Evolutionary conservation across 1,140 invertebrate genomes (phyloP).

Genomic region (Listronotus oregonensis): DNA sequence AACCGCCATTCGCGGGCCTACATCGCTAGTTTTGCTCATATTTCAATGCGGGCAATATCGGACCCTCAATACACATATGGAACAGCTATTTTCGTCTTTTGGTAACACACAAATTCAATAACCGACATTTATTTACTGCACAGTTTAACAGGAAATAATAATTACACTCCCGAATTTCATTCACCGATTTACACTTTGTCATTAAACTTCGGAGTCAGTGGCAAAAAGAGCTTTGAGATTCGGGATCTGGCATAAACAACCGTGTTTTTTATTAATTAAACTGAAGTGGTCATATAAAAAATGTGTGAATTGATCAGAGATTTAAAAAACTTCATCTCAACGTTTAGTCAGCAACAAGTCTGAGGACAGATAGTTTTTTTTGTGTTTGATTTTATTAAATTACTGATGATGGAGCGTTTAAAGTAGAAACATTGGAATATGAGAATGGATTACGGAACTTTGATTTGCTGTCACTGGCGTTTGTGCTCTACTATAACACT

Average conservation of each 20-base stretch:
- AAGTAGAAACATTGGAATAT: constrained; percentile 36
- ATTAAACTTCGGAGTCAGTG: background rate
- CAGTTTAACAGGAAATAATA: no score
- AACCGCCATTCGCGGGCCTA: constrained; percentile 42
- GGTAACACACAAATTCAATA: no score
- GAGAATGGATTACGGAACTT: constrained; percentile 75
- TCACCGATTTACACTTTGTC: no score
- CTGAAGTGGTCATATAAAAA: background rate
- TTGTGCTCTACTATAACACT: constrained; percentile 86
- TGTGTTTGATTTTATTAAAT: constrained; percentile 6
- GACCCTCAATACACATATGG: no score
- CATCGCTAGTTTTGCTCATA: constrained; percentile 28
- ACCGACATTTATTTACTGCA: no score
- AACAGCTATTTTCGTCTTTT: no score
- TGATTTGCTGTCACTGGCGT: constrained; percentile 77
- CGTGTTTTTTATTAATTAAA: background rate
- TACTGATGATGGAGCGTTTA: constrained; percentile 15
- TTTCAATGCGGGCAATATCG: constrained; percentile 20
- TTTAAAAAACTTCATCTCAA: constrained; percentile 4
- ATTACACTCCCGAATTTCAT: no score
- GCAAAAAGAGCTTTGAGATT: constrained; percentile 1
- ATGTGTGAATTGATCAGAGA: constrained; percentile 9
- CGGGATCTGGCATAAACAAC: background rate
- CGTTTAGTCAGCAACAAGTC: constrained; percentile 48
- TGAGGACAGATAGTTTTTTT: constrained; percentile 16